Conservation (phyloP, 2,113 vertebrate genomes). For the Ptyas mucosa region DNA sequence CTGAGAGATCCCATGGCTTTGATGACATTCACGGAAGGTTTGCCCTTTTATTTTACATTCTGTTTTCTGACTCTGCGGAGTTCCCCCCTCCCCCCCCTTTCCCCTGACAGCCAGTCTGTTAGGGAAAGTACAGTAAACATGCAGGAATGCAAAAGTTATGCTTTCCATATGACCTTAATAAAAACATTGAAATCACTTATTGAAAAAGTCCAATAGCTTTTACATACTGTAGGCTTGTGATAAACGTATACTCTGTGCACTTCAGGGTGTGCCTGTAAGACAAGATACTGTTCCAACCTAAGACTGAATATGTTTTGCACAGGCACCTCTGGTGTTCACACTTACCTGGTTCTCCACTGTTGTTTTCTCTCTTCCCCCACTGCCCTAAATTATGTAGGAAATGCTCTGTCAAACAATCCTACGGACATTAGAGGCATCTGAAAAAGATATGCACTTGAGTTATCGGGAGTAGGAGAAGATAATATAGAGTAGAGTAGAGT, state of each 20-base stretch:
- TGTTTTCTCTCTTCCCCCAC: not conserved
- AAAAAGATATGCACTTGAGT: conserved; percentile 7
- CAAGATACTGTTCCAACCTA: not conserved
- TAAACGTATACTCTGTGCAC: not conserved
- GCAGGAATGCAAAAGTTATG: conserved; percentile 56
- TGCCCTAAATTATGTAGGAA: conserved; percentile 9
- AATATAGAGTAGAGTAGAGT: too few relatives aligned
- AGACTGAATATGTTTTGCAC: not conserved
- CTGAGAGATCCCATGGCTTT: conserved; percentile 47
- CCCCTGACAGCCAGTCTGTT: conserved; percentile 45
- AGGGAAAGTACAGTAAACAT: conserved; percentile 57
- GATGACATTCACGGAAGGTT: conserved; percentile 46
- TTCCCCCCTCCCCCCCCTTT: conserved; percentile 2
- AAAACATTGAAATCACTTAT: conserved; percentile 47
- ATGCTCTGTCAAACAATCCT: conserved; percentile 15
- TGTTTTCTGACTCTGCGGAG: conserved; percentile 38
- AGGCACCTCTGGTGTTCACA: not conserved
- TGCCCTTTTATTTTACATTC: conserved; percentile 51
- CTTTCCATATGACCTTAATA: conserved; percentile 55
- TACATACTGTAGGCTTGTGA: conserved; percentile 9
- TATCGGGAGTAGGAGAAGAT: conserved; percentile 11
- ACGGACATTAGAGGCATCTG: conserved; percentile 19
- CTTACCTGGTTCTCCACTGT: not conserved
- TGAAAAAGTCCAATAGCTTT: conserved; percentile 45
- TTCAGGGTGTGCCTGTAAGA: conserved; percentile 28